These are phyloP conservation scores for Cephus nigrinus DNA, from an alignment of 2,888 invertebrate species.

Conservation along the genomic window DNA sequence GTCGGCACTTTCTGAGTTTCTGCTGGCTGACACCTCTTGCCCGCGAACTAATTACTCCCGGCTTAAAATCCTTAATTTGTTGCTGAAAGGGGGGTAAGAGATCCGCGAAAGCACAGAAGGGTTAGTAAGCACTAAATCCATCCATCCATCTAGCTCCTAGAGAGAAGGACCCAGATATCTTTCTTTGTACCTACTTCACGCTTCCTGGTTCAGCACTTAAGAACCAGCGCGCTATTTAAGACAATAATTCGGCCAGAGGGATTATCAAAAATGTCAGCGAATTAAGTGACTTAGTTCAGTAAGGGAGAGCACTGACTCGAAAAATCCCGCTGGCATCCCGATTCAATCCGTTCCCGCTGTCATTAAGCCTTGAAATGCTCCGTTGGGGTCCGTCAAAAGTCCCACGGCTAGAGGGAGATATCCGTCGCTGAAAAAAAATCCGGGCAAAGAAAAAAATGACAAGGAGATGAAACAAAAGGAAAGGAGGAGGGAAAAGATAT, in stretches of 20 bases:
- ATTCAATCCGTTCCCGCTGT: too few species aligned
- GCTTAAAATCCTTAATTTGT: slow-evolving; percentile 50
- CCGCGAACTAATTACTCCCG: slow-evolving; percentile 45
- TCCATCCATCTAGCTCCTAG: slow-evolving; percentile 9
- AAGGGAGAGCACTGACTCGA: too few species aligned
- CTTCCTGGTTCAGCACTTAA: slow-evolving; percentile 15
- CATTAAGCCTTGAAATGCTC: too few species aligned
- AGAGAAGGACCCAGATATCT: neutral
- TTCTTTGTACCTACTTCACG: slow-evolving; percentile 21
- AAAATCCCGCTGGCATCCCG: too few species aligned
- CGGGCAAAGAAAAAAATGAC: too few species aligned
- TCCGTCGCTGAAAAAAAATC: too few species aligned
- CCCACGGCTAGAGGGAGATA: too few species aligned
- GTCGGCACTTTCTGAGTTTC: slow-evolving; percentile 14
- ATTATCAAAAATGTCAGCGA: slow-evolving; percentile 23
- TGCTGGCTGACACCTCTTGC: slow-evolving; percentile 16
- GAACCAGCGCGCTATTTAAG: slow-evolving; percentile 21
- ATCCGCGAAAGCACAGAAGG: too few species aligned
- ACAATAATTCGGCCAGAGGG: slow-evolving; percentile 21
- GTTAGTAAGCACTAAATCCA: neutral
- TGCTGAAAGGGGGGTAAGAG: slow-evolving; percentile 33
- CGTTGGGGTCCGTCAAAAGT: too few species aligned
- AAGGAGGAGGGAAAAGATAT: too few species aligned
- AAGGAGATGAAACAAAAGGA: too few species aligned
- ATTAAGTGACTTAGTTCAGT: slow-evolving; percentile 13